Percentiles rank a stretch among this genome's conserved stretches.
Evolutionary conservation across 2,888 invertebrate genomes (phyloP).

Genomic region (Coleophora deauratella): DNA sequence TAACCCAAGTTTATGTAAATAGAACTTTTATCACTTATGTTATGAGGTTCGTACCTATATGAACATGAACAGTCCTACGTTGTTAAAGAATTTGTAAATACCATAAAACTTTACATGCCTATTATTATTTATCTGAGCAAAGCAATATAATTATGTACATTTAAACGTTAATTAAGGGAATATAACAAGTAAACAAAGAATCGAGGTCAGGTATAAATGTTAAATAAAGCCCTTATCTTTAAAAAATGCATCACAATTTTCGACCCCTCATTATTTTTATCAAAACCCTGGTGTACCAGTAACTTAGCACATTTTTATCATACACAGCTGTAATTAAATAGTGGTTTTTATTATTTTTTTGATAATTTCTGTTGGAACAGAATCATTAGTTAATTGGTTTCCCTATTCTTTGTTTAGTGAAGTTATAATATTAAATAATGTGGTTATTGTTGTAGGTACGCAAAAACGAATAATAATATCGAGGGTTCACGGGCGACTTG

Average conservation of each 20-base stretch:
- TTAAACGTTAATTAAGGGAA: no score
- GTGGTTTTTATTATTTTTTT: no score
- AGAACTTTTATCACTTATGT: slow-evolving; percentile 3
- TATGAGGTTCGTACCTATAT: neutral
- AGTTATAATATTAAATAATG: no score
- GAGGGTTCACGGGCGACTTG: no score
- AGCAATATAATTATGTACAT: slow-evolving; percentile 6
- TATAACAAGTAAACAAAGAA: neutral
- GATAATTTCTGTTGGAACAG: no score
- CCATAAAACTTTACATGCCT: slow-evolving; percentile 4
- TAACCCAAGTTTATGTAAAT: slow-evolving; percentile 6
- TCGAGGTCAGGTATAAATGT: slow-evolving; percentile 5
- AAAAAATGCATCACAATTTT: slow-evolving; percentile 13
- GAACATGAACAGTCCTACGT: neutral
- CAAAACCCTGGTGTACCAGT: slow-evolving; percentile 8
- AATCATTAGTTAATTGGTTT: no score
- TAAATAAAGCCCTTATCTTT: slow-evolving; percentile 20
- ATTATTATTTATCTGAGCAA: slow-evolving; percentile 13
- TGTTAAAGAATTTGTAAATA: neutral
- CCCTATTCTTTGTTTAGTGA: no score
- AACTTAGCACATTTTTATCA: no score
- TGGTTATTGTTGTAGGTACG: no score
- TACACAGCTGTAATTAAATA: no score
- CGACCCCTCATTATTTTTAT: slow-evolving; percentile 23
- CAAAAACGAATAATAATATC: no score